phyloP scores from a whole-genome alignment of 2,888 invertebrate species.

The Drosophila meridionalis region DNA sequence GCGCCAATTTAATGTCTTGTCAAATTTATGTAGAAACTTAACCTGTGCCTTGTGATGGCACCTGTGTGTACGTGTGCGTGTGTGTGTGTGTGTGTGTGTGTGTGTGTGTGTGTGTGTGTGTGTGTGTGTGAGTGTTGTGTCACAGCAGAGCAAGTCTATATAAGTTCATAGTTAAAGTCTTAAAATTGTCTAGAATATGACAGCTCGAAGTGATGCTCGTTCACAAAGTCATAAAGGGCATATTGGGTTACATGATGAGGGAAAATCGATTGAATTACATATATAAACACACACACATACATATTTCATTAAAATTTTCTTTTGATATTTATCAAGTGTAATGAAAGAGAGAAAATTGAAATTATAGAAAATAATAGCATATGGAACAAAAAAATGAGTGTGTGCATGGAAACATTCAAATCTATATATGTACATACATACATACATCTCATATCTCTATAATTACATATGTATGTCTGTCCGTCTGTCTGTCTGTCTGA shows the following conservation, averaged over 20 bases:
- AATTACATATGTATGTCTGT: slow-evolving; percentile 1
- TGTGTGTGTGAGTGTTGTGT: background rate
- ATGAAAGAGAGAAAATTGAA: slow-evolving; percentile 4
- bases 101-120: background rate
- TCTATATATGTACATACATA: no score
- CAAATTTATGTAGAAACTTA: slow-evolving; percentile 43
- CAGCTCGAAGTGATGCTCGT: background rate
- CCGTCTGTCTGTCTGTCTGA: background rate
- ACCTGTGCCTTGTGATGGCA: slow-evolving; percentile 20
- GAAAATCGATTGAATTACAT: background rate
- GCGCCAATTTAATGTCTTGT: slow-evolving; percentile 45
- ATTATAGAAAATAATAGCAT: slow-evolving; percentile 8
- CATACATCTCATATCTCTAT: background rate
- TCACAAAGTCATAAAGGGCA: background rate
- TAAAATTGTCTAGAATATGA: background rate
- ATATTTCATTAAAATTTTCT: background rate
- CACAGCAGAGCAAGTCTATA: background rate
- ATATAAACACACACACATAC: background rate
- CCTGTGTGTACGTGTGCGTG: slow-evolving; percentile 1
- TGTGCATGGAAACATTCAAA: background rate
- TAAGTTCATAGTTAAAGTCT: background rate
- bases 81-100: background rate
- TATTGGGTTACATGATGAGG: background rate
- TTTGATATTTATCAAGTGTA: slow-evolving; percentile 6
- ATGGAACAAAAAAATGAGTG: background rate